Conservation (phyloP, 2,888 invertebrate genomes). For the Sabatieria punctata region DNA sequence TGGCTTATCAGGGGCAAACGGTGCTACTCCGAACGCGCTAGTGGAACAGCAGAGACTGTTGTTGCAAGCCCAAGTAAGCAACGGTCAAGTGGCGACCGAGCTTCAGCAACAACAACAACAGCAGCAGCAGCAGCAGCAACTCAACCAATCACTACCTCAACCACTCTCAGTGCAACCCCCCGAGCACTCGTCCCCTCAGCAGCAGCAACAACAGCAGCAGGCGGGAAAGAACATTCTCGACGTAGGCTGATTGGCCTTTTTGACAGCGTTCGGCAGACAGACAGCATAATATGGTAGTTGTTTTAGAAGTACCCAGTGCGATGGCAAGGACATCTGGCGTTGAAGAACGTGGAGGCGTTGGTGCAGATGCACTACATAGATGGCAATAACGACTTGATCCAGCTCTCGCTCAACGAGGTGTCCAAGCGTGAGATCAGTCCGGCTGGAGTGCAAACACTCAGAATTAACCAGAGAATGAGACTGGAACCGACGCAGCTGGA, state of each 20-base stretch:
- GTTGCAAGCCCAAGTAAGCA: neutral
- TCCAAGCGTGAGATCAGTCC: constrained; percentile 44
- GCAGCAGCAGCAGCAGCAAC: constrained; percentile 11
- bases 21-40: neutral
- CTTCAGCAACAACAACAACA: constrained; percentile 10
- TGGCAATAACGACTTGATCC: constrained; percentile 74
- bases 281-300: constrained; percentile 2
- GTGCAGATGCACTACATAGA: constrained; percentile 98
- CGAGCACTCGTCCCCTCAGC: constrained; percentile 1
- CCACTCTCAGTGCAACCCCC: neutral
- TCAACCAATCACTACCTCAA: neutral
- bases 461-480: constrained; percentile 93
- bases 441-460: constrained; percentile 49
- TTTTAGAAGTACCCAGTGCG: constrained; percentile 76
- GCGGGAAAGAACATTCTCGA: neutral
- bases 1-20: too few species aligned
- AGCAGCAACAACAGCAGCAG: constrained; percentile 8
- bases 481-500: constrained; percentile 86
- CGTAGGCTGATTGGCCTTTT: neutral
- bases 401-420: constrained; percentile 59
- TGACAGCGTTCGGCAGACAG: neutral
- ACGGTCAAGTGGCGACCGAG: neutral
- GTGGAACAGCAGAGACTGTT: neutral
- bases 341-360: constrained; percentile 89
- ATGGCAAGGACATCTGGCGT: constrained; percentile 86